phyloP scores from a whole-genome alignment of 2,888 invertebrate genomes.

The Metallyticus violacea region DNA sequence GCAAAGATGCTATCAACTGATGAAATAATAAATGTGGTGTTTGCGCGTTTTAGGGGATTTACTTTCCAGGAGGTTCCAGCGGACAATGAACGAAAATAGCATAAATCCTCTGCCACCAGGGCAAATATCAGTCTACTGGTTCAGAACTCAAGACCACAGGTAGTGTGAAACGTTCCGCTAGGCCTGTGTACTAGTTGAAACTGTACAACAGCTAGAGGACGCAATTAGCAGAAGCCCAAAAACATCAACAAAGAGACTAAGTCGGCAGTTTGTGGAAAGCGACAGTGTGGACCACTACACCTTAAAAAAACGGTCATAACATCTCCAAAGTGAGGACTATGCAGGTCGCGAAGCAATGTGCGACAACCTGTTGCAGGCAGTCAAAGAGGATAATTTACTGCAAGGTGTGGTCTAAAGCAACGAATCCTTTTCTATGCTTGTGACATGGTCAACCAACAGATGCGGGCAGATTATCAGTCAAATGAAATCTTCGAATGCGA shows the following conservation, averaged over 20 bases:
- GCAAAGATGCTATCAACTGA: too few species aligned
- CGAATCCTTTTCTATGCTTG: not conserved
- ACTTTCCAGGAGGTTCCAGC: not conserved
- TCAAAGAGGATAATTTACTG: not conserved
- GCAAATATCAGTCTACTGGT: too few species aligned
- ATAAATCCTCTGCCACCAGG: not conserved
- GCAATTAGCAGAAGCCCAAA: not conserved
- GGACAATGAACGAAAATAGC: not conserved
- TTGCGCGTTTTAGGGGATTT: not conserved
- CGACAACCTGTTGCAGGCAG: not conserved
- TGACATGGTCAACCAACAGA: too few species aligned
- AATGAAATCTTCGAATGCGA: not conserved
- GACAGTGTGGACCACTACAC: not conserved
- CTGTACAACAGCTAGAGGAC: not conserved
- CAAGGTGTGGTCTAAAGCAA: not conserved
- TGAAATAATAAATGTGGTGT: too few species aligned
- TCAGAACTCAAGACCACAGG: too few species aligned
- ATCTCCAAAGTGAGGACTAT: not conserved
- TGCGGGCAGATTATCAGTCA: too few species aligned
- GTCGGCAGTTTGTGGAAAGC: not conserved
- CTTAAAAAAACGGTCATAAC: not conserved
- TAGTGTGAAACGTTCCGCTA: not conserved
- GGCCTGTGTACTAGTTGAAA: not conserved
- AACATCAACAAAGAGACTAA: not conserved
- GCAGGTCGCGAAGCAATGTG: not conserved